Base-by-base conservation (phyloP, 1,140 invertebrate species). In the Temnothorax curvispinosus region DNA sequence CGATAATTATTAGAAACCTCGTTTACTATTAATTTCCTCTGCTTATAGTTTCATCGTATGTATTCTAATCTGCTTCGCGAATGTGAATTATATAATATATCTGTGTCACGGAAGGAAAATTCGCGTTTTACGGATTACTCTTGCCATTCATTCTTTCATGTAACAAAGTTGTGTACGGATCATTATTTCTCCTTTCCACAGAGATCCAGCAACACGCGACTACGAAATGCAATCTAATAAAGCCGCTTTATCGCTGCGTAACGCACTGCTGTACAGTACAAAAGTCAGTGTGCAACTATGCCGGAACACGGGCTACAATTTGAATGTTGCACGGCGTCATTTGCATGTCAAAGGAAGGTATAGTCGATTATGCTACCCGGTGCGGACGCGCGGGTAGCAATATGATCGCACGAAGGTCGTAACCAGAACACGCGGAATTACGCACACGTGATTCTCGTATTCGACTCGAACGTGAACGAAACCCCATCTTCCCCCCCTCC, bases 281-380 rank as follows among this genome's bases (percentile, higher is more conserved):
- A 84, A 84, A 84, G 56, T 75, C 80, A 38, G 54, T 41, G 67
- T 27, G 44, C n/a, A 84, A 50, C 69, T 47, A 47, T 58, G 41
- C 41, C 69, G 69, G 69, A 75, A 50, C 72, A 58, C 52, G 21
- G n/a, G 54, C 38, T 82, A 35, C 80, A 82, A 82, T 74, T 82
- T 82, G 52, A 82, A 82, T 82, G 54, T 54, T 47, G 27, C 54
- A 47, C 56, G n/a, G 52, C 47, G 58, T 75, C 52, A 75, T 84
- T 84, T 84, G 54, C 80, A 84, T 84, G 54, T 84, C 80, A 84
- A 74, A 84, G 32, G 80, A 84, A 27, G 62, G n/a, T 72, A 60
- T 18, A 18, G 41, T 62, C 80, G 80, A 75, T 84, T 74, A 74
- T 75, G 69, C 69, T 52, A 60, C 44, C 54, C 41, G 54, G 76